Percentiles rank a stretch among this genome's conserved stretches.
Evolutionary conservation across 2,888 invertebrate genomes (phyloP).

Genomic region (Bombylius major): DNA sequence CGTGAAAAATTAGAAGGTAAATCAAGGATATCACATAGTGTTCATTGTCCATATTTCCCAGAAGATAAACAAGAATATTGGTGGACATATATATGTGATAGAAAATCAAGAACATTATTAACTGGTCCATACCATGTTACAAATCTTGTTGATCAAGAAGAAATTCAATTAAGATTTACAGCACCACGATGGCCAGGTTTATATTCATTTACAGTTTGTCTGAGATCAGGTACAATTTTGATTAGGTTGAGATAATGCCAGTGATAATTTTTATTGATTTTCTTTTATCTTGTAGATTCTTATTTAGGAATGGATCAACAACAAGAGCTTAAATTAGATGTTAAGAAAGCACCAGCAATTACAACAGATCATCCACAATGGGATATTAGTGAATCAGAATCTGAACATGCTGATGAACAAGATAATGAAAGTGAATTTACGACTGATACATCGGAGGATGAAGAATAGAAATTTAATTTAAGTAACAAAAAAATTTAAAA

Average conservation of each 20-base stretch:
- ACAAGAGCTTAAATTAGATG: slow-evolving; percentile 91
- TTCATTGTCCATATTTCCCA: slow-evolving; percentile 94
- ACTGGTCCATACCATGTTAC: slow-evolving; percentile 91
- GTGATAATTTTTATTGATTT: not conserved
- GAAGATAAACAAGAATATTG: slow-evolving; percentile 96
- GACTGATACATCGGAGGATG: slow-evolving; percentile 51
- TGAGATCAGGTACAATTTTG: slow-evolving; percentile 54
- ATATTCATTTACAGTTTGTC: slow-evolving; percentile 84
- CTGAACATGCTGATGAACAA: slow-evolving; percentile 48
- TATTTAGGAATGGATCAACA: slow-evolving; percentile 95
- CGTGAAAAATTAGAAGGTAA: slow-evolving; percentile 85
- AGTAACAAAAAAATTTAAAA: too few relatives aligned
- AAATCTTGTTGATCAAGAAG: slow-evolving; percentile 77
- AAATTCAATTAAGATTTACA: slow-evolving; percentile 90
- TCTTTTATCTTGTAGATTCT: slow-evolving; percentile 50
- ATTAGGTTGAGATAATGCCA: not conserved
- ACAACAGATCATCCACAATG: slow-evolving; percentile 94
- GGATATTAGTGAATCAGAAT: slow-evolving; percentile 91
- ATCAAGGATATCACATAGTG: slow-evolving; percentile 88
- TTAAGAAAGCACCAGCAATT: slow-evolving; percentile 87
- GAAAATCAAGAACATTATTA: slow-evolving; percentile 79
- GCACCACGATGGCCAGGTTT: slow-evolving; percentile 89
- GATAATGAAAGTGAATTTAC: slow-evolving; percentile 53
- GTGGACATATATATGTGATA: slow-evolving; percentile 98
- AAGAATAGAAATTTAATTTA: slow-evolving; percentile 31